Conservation (phyloP, 2,113 vertebrate genomes). For the Pelecanoides urinatrix region DNA sequence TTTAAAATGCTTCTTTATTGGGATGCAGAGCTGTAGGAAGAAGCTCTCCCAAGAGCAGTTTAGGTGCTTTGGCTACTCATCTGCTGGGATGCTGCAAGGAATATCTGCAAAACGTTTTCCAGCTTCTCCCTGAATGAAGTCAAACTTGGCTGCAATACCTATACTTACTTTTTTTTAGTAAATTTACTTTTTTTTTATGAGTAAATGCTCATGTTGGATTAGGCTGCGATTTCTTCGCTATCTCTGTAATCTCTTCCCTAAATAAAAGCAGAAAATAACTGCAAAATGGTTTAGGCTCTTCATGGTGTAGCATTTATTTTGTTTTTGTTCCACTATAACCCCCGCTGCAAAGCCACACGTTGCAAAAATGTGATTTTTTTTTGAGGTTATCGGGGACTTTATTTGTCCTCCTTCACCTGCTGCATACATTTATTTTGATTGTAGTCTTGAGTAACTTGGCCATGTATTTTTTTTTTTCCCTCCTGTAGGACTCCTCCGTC, state of each 20-base stretch:
- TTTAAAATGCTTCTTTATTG: neutral
- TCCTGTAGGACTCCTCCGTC: neutral
- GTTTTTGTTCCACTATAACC: neutral
- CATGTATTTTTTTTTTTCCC: neutral
- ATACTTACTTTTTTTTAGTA: neutral
- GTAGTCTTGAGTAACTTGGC: neutral
- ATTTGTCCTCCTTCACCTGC: neutral
- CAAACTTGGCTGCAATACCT: neutral
- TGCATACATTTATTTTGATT: neutral
- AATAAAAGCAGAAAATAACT: neutral
- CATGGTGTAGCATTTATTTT: neutral
- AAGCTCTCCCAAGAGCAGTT: neutral
- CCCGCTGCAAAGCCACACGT: neutral
- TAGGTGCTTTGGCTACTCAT: neutral
- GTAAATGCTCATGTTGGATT: neutral
- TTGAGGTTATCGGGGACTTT: neutral
- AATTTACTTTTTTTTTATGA: neutral
- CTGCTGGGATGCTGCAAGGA: neutral
- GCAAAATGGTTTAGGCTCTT: neutral
- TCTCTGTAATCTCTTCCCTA: neutral
- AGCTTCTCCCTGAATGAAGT: neutral
- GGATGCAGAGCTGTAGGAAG: neutral
- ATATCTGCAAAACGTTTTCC: neutral
- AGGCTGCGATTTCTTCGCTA: neutral
- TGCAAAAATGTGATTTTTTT: neutral